Base-by-base conservation (phyloP, 2,797 vertebrate genomes). In the Sylvilagus floridanus region DNA sequence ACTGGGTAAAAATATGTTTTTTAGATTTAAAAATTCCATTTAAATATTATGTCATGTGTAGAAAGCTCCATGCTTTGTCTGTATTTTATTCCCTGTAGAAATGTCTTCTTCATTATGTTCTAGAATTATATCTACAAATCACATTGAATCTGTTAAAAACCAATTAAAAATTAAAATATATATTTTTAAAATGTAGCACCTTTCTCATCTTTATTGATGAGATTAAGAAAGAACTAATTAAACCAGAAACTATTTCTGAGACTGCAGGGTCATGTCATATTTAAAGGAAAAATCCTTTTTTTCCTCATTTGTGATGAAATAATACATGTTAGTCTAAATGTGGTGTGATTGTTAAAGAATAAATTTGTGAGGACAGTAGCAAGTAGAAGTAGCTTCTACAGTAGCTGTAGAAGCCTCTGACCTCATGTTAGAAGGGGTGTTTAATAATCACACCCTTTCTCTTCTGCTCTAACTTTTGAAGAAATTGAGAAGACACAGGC, bases 401-500 rank as follows among this genome's bases (percentile, higher is more conserved):
- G 63, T 50, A 78, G 54, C 68, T 69, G 0, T 47, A 69, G 52
- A 86, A 82, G 62, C n/a, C 88, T 19, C 66, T 71, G n/a, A 69
- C 50, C 52, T 50, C 28, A 50, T 75, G 37, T 96, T 91, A 66
- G 37, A 86, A 30, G 52, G 47, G 37, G 5, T 87, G 12, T 71
- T 50, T 72, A 65, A 10, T 24, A 52, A 57, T 88, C 37, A 66
- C 24, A 76, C 17, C 26, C 73, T 88, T 92, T 94, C 30, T 75
- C 50, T 83, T 96, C 50, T 88, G 21, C 32, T 97, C 22, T 73
- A 35, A 91, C 7, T 73, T 88, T 90, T 88, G 42, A 90, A 68
- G 69, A 26, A 24, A 0, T 62, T 82, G 42, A 69, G 90, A 88
- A 89, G 13, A 47, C n/a, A 37, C 7, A 72, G 54, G 21, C 73